A percentile compares a stretch with the other conserved stretches of the same genome.
Conservation (phyloP, 2,797 vertebrate genomes). For the Discoglossus pictus region DNA sequence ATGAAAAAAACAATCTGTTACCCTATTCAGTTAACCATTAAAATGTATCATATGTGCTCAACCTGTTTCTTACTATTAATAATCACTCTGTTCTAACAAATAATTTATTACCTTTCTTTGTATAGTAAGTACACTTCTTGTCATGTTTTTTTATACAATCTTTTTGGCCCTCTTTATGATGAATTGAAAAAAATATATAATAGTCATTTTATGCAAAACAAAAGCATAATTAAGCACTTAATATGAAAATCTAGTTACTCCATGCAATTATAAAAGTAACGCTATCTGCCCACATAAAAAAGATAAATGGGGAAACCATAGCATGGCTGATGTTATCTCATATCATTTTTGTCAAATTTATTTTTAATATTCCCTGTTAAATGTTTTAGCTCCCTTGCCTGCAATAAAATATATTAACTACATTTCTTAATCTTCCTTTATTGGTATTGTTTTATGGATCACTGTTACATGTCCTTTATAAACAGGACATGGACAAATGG, state of each 20-base stretch:
- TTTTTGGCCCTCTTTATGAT: slow-evolving; percentile 41
- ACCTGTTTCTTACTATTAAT: too few relatives aligned
- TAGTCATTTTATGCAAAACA: slow-evolving; percentile 53
- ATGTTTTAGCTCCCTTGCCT: slow-evolving; percentile 48
- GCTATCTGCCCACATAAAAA: slow-evolving; percentile 52
- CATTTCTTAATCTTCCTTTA: slow-evolving; percentile 49
- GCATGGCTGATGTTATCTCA: slow-evolving; percentile 49
- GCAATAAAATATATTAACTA: slow-evolving; percentile 53
- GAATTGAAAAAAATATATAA: slow-evolving; percentile 47
- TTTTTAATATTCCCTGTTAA: slow-evolving; percentile 50
- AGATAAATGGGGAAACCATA: slow-evolving; percentile 46
- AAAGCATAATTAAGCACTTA: slow-evolving; percentile 53
- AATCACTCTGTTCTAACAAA: too few relatives aligned
- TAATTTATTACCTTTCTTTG: too few relatives aligned
- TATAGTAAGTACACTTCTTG: slow-evolving; percentile 6
- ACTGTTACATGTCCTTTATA: slow-evolving; percentile 48
- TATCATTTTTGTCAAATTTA: slow-evolving; percentile 52
- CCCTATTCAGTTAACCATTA: too few relatives aligned
- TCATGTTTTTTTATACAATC: slow-evolving; percentile 21
- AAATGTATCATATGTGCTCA: too few relatives aligned
- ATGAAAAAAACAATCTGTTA: too few relatives aligned
- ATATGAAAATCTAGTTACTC: slow-evolving; percentile 53
- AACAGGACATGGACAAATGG: slow-evolving; percentile 49
- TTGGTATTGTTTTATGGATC: slow-evolving; percentile 49
- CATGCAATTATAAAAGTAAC: slow-evolving; percentile 52